phyloP scores from a whole-genome alignment of 53 echinoderm and acorn worm species.

The Paracentrotus lividus region DNA sequence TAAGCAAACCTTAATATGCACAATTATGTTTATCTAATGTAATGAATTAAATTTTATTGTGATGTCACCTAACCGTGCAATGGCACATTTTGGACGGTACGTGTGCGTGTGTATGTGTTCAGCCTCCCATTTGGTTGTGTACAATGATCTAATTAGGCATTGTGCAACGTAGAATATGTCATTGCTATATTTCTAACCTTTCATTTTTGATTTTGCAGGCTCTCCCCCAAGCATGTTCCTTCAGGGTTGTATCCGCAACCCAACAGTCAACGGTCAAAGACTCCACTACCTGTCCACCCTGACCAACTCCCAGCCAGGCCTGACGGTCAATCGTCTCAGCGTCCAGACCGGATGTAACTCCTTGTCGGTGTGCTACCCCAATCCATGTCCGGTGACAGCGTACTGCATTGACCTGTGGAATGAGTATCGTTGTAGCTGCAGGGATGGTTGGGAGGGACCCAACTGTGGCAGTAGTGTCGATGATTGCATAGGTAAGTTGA shows the following conservation, averaged over 20 bases:
- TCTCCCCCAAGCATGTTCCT: conserved; percentile 68
- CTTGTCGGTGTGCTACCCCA: conserved; percentile 81
- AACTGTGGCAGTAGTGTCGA: conserved; percentile 82
- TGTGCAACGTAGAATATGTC: no score
- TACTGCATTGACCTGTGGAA: conserved; percentile 94
- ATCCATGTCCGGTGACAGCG: conserved; percentile 87
- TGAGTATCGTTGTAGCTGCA: conserved; percentile 78
- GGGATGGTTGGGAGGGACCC: conserved; percentile 91
- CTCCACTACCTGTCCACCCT: conserved; percentile 84
- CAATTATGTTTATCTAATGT: no score
- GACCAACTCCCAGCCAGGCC: conserved; percentile 74
- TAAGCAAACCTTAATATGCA: no score
- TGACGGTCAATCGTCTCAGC: conserved; percentile 77
- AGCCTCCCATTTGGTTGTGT: no score
- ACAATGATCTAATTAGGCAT: no score
- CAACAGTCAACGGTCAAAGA: conserved; percentile 81
- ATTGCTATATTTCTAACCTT: background rate
- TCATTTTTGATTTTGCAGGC: background rate
- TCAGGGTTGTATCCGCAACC: conserved; percentile 87
- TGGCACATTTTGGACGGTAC: no score
- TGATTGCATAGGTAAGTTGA: conserved; percentile 88
- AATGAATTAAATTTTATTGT: no score
- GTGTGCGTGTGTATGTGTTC: no score
- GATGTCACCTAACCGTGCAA: no score
- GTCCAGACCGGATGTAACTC: conserved; percentile 82